phyloP scores from a whole-genome alignment of 2,888 invertebrate species.

The Drosophila bunnanda region DNA sequence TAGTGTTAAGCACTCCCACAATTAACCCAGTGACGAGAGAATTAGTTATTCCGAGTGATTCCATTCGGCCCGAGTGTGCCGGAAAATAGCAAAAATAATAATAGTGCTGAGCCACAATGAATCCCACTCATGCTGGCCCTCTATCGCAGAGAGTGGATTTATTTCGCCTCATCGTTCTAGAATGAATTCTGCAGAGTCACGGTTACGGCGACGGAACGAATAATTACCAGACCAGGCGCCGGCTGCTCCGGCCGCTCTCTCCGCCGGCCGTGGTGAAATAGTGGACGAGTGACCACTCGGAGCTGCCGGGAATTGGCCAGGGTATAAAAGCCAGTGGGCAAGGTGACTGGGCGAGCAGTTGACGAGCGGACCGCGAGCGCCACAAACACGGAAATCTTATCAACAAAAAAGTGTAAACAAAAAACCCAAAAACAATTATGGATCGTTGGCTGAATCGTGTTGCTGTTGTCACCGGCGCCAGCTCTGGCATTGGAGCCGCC shows the following conservation, averaged over 20 bases:
- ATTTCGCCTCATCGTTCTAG: not conserved
- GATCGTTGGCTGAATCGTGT: conserved; percentile 87
- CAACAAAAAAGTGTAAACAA: too few relatives aligned
- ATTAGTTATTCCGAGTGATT: not conserved
- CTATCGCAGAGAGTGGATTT: not conserved
- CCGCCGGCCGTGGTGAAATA: conserved; percentile 2
- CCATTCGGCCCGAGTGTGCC: not conserved
- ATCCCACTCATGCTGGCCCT: not conserved
- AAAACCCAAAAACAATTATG: conserved; percentile 15
- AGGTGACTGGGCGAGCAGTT: not conserved
- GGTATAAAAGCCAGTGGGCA: not conserved
- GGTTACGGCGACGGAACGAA: conserved; percentile 7
- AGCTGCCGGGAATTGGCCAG: not conserved
- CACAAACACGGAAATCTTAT: too few relatives aligned
- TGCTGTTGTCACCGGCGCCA: conserved; percentile 88
- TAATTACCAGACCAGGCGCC: not conserved
- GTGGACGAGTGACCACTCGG: not conserved
- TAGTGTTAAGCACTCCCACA: conserved; percentile 2
- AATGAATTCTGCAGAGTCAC: conserved; percentile 12
- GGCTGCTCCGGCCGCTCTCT: not conserved
- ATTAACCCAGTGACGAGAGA: not conserved
- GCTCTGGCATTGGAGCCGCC: conserved; percentile 87
- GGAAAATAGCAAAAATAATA: not conserved
- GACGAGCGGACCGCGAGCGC: conserved; percentile 3
- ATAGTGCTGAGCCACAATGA: conserved; percentile 27